These are phyloP conservation scores for Galleria mellonella DNA, from an alignment of 1,140 invertebrate species.

Conservation along the genomic window DNA sequence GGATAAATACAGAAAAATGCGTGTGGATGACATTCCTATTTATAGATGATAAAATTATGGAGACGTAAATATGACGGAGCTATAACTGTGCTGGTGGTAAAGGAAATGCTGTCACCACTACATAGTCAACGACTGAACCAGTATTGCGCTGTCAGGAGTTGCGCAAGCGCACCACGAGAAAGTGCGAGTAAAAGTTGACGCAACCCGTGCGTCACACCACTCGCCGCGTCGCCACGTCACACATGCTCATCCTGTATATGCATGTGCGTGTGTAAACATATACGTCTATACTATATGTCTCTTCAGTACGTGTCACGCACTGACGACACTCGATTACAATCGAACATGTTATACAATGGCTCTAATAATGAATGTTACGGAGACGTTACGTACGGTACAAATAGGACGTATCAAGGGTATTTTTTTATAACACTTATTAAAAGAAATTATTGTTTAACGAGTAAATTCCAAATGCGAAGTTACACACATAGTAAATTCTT, in stretches of 20 bases:
- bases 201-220: conserved; percentile 53
- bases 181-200: conserved; percentile 73
- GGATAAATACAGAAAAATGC: too few relatives aligned
- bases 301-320: conserved; percentile 28
- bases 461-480: too few relatives aligned
- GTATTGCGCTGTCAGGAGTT: conserved; percentile 51
- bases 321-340: conserved; percentile 56
- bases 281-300: conserved; percentile 19
- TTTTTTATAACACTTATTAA: conserved; percentile 12
- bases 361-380: conserved; percentile 31
- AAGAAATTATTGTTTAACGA: too few relatives aligned
- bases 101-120: conserved; percentile 49
- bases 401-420: conserved; percentile 6
- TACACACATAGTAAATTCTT: too few relatives aligned
- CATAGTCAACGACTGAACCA: conserved; percentile 53
- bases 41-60: too few relatives aligned
- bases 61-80: background rate
- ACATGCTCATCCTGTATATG: conserved; percentile 22
- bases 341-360: conserved; percentile 45
- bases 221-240: conserved; percentile 35
- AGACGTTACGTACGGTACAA: conserved; percentile 11
- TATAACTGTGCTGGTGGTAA: conserved; percentile 5
- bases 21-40: too few relatives aligned
- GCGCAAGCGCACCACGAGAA: conserved; percentile 64
- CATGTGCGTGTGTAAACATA: conserved; percentile 23